These are phyloP conservation scores for Gryon sp. DNA, from an alignment of 1,140 invertebrate genomes.

Conservation along the genomic window DNA sequence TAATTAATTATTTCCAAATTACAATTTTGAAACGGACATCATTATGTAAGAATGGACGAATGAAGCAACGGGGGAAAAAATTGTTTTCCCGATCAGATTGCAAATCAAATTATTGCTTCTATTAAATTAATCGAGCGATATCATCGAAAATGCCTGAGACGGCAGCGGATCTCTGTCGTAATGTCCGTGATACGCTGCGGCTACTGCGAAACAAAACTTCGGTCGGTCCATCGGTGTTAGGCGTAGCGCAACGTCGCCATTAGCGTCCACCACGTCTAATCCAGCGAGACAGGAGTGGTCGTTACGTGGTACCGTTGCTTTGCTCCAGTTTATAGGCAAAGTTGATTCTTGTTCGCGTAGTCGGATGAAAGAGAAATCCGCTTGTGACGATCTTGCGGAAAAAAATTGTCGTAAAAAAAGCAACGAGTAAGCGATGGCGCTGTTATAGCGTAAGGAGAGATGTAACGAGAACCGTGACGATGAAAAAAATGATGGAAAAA, in stretches of 20 bases:
- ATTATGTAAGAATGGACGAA: constrained; percentile 18
- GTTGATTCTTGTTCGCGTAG: constrained; percentile 64
- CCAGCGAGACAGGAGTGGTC: constrained; percentile 57
- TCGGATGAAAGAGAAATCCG: constrained; percentile 76
- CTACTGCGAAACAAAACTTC: constrained; percentile 56
- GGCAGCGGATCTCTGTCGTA: constrained; percentile 36
- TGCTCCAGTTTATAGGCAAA: constrained; percentile 75
- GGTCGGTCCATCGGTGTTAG: constrained; percentile 35
- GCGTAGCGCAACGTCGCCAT: constrained; percentile 56
- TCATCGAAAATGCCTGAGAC: constrained; percentile 20
- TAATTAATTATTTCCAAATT: neutral
- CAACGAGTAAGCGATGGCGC: constrained; percentile 17
- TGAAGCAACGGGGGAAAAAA: too few species aligned
- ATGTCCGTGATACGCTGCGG: constrained; percentile 13
- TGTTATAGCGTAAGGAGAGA: constrained; percentile 23
- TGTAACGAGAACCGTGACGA: constrained; percentile 25
- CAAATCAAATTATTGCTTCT: constrained; percentile 28
- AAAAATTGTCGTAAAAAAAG: constrained; percentile 46
- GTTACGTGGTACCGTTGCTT: constrained; percentile 70
- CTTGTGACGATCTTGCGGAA: constrained; percentile 52
- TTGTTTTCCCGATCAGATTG: constrained; percentile 20
- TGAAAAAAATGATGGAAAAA: constrained; percentile 15
- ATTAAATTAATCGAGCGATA: constrained; percentile 49
- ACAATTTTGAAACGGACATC: neutral
- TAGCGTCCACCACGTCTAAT: constrained; percentile 57